phyloP scores from a whole-genome alignment of 1,140 invertebrate species.

The Fopius arisanus region DNA sequence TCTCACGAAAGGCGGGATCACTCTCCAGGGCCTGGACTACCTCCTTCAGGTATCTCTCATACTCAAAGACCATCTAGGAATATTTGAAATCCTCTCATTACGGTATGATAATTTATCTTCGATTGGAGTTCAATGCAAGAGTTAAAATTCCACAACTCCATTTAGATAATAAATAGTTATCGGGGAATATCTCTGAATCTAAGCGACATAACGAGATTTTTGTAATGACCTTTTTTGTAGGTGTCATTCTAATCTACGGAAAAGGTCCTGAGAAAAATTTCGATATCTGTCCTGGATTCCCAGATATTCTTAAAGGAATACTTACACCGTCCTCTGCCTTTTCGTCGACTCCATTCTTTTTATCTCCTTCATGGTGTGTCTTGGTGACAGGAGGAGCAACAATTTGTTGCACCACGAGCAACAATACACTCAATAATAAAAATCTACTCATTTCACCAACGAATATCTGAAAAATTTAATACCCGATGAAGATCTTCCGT shows the following conservation, averaged over 20 bases:
- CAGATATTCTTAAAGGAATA: slow-evolving; percentile 1
- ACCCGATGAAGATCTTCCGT: neutral
- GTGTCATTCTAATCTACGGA: no score
- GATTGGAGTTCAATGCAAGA: neutral
- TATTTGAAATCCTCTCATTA: neutral
- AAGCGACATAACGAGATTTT: no score
- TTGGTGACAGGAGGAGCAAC: slow-evolving; percentile 56
- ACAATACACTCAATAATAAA: neutral
- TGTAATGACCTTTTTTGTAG: no score
- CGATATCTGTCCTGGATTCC: no score
- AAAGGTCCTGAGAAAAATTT: no score
- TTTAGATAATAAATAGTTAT: neutral
- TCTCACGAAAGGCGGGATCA: slow-evolving; percentile 82
- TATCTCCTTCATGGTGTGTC: slow-evolving; percentile 42
- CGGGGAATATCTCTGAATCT: no score
- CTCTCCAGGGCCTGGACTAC: slow-evolving; percentile 85
- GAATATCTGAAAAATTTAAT: neutral
- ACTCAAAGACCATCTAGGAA: slow-evolving; percentile 69
- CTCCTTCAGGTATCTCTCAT: slow-evolving; percentile 86
- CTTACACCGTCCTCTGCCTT: slow-evolving; percentile 24
- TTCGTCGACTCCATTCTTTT: slow-evolving; percentile 35
- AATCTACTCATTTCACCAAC: neutral
- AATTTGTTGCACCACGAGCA: slow-evolving; percentile 44
- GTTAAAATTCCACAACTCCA: no score
- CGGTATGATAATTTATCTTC: slow-evolving; percentile 11